Evolutionary conservation across 2,113 vertebrate species (phyloP), one percentile per base, ranked within the genome.

Genomic region (Scytalopus superciliaris): DNA sequence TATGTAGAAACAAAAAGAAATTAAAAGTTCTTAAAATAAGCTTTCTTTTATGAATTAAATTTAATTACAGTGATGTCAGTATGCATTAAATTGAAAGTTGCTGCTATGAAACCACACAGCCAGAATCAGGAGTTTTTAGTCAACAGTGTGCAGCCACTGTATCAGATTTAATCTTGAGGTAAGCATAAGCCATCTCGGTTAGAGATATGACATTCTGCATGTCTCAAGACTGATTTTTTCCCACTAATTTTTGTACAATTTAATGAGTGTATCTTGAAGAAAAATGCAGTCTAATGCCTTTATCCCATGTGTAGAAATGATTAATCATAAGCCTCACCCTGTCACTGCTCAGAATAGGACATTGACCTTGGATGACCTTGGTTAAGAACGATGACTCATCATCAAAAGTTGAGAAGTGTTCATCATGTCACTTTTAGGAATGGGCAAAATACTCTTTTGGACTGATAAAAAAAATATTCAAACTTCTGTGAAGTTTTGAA

Each of bases 281-380:
- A 94, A 94, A 93, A 92, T 93, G 67, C 44, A n/a, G 22, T 53
- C 50, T 89, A 78, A 63, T 88, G 59, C 18, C 39, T 94, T 88
- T 78, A 77, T 90, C 15, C n/a, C 10, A 25, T 12, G 25, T 70
- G 55, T 68, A 53, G 75, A 88, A 93, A 72, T 49, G 68, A 93
- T 91, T 76, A 30, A 77, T 83, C 82, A 45, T 59, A 80, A 42
- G 44, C 39, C 70, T 95, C 75, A 76, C 27, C n/a, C 24, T 72
- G 60, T 59, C 50, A n/a, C 28, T 40, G 66, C 28, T 81, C 73
- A 70, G 60, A 60, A 78, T 19, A 60, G 75, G 19, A 18, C 44
- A 31, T 12, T 93, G 85, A 64, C 59, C 42, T 69, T 67, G 75
- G 16, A 62, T 47, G 57, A 74, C n/a, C 19, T 30, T 50, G 28